Conservation (phyloP, 2,797 vertebrate genomes). For the Botia almorhae region DNA sequence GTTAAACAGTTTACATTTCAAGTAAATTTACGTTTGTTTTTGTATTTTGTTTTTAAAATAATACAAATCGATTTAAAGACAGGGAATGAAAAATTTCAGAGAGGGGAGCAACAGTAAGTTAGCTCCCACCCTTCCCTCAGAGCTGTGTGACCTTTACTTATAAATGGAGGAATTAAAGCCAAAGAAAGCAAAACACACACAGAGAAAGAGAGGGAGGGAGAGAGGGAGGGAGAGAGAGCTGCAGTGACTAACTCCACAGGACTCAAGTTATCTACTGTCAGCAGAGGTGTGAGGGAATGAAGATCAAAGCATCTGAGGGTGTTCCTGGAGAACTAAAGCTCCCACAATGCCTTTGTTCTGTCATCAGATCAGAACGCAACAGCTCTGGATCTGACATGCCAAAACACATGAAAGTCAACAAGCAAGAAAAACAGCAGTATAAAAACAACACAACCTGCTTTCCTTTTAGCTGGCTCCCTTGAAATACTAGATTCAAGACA, state of each 20-base stretch:
- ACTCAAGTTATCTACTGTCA: neutral
- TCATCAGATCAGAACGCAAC: neutral
- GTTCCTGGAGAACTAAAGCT: constrained; percentile 8
- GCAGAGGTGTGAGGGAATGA: neutral
- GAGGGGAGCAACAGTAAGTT: too few relatives aligned
- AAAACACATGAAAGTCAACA: constrained; percentile 22
- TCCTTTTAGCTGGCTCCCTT: too few relatives aligned
- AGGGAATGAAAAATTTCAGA: too few relatives aligned
- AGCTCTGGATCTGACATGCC: neutral
- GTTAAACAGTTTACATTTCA: neutral
- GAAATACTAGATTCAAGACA: too few relatives aligned
- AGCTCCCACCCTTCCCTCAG: too few relatives aligned
- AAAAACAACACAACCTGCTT: neutral
- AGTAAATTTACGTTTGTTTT: too few relatives aligned
- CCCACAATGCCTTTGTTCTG: constrained; percentile 18
- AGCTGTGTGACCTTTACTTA: too few relatives aligned
- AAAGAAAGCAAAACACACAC: too few relatives aligned
- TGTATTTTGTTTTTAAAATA: too few relatives aligned
- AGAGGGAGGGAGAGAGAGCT: neutral
- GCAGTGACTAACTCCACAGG: constrained; percentile 14
- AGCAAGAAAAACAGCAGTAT: neutral
- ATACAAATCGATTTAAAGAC: too few relatives aligned
- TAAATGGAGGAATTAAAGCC: too few relatives aligned
- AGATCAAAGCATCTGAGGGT: constrained; percentile 29
- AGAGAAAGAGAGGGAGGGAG: too few relatives aligned